These are phyloP conservation scores for Tragelaphus imberbis DNA, from an alignment of 2,113 vertebrate species.

Conservation along the genomic window DNA sequence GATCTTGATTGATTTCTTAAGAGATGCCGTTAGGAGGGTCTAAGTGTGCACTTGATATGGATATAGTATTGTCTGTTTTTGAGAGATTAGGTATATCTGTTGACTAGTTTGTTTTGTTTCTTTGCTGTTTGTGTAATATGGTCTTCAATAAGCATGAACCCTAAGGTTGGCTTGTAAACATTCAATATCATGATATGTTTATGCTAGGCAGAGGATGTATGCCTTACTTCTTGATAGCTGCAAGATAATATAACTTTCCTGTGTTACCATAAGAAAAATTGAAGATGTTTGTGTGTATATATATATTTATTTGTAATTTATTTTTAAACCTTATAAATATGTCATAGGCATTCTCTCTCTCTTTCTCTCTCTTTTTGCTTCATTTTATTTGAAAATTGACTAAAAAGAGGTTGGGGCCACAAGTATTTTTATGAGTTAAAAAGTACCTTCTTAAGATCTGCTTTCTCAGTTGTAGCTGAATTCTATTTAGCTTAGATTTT, in stretches of 20 bases:
- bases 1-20: conserved; percentile 25
- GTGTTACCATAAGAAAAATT: not conserved
- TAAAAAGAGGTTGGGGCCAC: not conserved
- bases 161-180: not conserved
- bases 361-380: not conserved
- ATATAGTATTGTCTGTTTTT: not conserved
- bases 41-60: not conserved
- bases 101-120: not conserved
- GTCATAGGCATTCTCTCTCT: not conserved
- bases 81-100: not conserved
- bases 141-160: not conserved
- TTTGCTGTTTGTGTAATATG: not conserved
- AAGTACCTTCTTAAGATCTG: not conserved
- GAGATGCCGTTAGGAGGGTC: not conserved
- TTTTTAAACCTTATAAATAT: not conserved
- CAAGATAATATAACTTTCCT: not conserved
- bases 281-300: not conserved
- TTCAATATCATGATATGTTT: not conserved
- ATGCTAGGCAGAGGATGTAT: not conserved
- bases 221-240: not conserved
- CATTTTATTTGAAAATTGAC: conserved; percentile 27
- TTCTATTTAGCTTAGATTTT: conserved; percentile 20
- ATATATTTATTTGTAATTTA: not conserved
- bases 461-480: not conserved
- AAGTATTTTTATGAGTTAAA: not conserved